Percentiles rank a stretch among this genome's conserved stretches.
These are phyloP conservation scores for Anolis apletophallus DNA, from an alignment of 2,797 vertebrate genomes.

Conservation along the genomic window DNA sequence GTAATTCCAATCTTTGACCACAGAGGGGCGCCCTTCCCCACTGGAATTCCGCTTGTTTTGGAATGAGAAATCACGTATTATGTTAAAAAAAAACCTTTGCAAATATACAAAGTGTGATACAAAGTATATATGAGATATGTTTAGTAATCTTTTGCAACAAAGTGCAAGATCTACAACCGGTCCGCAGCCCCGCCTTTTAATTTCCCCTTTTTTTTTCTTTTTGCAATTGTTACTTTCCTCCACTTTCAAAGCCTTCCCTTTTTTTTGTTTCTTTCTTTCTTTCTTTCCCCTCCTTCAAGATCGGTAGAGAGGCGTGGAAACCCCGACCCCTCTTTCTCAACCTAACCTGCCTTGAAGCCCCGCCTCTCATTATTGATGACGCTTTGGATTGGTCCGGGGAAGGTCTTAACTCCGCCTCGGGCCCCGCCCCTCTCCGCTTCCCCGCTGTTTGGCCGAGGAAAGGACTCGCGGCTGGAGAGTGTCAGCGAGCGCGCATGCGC, in stretches of 20 bases:
- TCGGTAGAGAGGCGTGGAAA: background rate
- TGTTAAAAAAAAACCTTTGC: too few species aligned
- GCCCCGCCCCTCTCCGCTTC: background rate
- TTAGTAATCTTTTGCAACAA: too few species aligned
- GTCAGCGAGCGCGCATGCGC: background rate
- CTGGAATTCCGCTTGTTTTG: background rate
- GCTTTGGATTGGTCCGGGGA: background rate
- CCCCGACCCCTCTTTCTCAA: constrained; percentile 25
- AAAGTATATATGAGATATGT: too few species aligned
- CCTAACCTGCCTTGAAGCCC: constrained; percentile 30
- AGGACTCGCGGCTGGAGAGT: background rate
- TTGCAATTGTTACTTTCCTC: too few species aligned
- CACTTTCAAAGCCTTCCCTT: too few species aligned
- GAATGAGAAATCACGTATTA: constrained; percentile 9
- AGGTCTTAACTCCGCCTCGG: background rate
- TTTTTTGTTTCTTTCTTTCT: too few species aligned
- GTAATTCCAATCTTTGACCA: constrained; percentile 60
- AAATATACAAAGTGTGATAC: too few species aligned
- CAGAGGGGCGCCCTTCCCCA: constrained; percentile 63
- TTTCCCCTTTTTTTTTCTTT: too few species aligned
- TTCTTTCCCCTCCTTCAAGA: background rate
- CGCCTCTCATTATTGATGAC: background rate
- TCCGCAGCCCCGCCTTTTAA: too few species aligned
- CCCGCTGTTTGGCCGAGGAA: background rate
- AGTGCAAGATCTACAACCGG: too few species aligned